phyloP scores from a whole-genome alignment of 2,113 vertebrate species.

The Himantopus leucocephalus region DNA sequence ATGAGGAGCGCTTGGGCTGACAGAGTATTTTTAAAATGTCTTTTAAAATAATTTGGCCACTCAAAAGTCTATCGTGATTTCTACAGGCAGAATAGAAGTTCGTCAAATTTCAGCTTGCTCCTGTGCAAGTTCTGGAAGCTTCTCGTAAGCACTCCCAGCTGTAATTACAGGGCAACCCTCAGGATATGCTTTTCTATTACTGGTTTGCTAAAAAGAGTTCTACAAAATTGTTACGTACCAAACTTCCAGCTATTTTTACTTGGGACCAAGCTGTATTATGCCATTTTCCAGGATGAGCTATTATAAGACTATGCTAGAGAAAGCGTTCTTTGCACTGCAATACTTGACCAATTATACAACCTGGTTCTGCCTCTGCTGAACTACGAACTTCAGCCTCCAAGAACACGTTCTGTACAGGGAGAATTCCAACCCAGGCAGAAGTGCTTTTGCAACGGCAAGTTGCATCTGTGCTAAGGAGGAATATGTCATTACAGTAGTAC shows the following conservation, averaged over 20 bases:
- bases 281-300: neutral
- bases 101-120: neutral
- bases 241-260: constrained; percentile 35
- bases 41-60: neutral
- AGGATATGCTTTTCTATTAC: neutral
- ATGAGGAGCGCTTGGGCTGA: rapidly evolving
- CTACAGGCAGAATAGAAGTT: neutral
- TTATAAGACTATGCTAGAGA: neutral
- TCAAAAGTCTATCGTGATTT: neutral
- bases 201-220: constrained; percentile 27
- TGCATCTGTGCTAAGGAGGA: neutral
- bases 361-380: neutral
- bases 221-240: neutral
- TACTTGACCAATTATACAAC: neutral
- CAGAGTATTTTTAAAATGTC: neutral
- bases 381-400: neutral
- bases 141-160: neutral
- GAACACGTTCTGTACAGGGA: neutral
- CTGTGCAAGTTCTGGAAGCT: neutral
- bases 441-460: neutral
- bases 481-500: neutral
- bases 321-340: neutral
- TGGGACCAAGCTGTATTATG: neutral
- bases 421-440: neutral
- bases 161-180: neutral